Evolutionary conservation across 2,113 vertebrate species (phyloP).

Genomic region (Choloepus hoffmanni): DNA sequence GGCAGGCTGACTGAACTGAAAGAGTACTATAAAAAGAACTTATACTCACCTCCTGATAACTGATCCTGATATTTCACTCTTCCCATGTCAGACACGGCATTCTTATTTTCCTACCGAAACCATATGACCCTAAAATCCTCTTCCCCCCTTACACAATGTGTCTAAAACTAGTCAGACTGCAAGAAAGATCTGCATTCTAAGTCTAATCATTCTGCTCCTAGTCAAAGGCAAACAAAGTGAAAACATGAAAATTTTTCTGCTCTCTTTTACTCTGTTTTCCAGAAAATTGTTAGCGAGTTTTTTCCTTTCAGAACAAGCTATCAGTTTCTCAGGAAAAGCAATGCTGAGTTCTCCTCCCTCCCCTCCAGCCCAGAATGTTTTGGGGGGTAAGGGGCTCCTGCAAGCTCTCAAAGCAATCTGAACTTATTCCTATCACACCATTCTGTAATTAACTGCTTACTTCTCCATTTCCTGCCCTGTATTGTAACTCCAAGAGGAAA

Average conservation of each 20-base stretch:
- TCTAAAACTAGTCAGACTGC: not conserved
- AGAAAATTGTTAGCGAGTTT: not conserved
- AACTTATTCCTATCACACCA: not conserved
- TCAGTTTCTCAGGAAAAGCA: not conserved
- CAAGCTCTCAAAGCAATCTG: not conserved
- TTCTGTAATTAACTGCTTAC: not conserved
- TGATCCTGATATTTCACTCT: constrained; percentile 11
- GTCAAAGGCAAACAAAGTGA: not conserved
- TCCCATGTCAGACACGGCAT: not conserved
- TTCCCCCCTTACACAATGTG: not conserved
- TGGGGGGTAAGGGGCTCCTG: not conserved
- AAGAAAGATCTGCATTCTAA: constrained; percentile 21
- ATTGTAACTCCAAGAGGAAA: not conserved
- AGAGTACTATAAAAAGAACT: constrained; percentile 35
- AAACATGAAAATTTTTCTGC: not conserved
- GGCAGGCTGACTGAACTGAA: constrained; percentile 47
- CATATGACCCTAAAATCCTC: not conserved
- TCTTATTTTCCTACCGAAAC: constrained; percentile 57
- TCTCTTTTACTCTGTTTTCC: not conserved
- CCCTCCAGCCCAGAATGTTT: not conserved
- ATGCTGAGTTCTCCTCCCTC: not conserved
- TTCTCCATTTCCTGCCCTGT: no score
- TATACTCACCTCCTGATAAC: not conserved
- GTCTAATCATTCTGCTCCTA: not conserved
- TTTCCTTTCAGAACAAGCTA: not conserved